Evolutionary conservation across 2,888 invertebrate species (phyloP), one percentile per base, ranked within the genome.

Genomic region (Plutella xylostella): DNA sequence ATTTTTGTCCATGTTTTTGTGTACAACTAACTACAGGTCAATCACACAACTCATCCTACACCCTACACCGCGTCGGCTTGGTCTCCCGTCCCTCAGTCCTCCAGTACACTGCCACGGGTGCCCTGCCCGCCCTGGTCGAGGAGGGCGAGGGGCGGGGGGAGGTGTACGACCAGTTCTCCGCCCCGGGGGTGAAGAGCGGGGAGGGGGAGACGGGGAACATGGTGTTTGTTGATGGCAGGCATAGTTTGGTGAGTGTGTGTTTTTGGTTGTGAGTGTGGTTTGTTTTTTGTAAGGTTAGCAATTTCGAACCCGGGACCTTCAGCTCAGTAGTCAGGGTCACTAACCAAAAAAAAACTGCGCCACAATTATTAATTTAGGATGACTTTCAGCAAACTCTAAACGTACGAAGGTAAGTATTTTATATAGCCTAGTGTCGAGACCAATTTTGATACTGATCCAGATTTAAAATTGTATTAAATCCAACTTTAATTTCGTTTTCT

Each of bases 171-270:
- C 91, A 92, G 69, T 95, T 95, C 77, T 89, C 88, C 49, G 90
- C 93, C 5, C 91, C 93, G 31, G 89, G 94, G 1, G 86, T 94
- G 19, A 71, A 80, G 0, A 65, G 76, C 20, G 94, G 94, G 0
- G 88, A 86, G 28, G 94, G 94, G 0, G 83, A 87, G 47, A 90
- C 92, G 1, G 90, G 90, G 62, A 89, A 92, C n/a, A 88, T 92
- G 71, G 90, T 94, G 66, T 93, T 96, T 70, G 90, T 94, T 47
- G 94, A 96, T 73, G 93, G 93, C 51, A 91, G 89, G 68, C 95
- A 96, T 80, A 93, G 92, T 50, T 80, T 89, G 86, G 92, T 89
- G 58, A 73, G 70, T 42, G 4, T 34, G 12, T 33, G n/a, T n/a
- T n/a, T n/a, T n/a, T n/a, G n/a, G n/a, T n/a, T n/a, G n/a, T n/a